Percentiles rank a stretch among this genome's conserved stretches.
phyloP scores from a whole-genome alignment of 2,113 vertebrate genomes.

The Pagrus major region DNA sequence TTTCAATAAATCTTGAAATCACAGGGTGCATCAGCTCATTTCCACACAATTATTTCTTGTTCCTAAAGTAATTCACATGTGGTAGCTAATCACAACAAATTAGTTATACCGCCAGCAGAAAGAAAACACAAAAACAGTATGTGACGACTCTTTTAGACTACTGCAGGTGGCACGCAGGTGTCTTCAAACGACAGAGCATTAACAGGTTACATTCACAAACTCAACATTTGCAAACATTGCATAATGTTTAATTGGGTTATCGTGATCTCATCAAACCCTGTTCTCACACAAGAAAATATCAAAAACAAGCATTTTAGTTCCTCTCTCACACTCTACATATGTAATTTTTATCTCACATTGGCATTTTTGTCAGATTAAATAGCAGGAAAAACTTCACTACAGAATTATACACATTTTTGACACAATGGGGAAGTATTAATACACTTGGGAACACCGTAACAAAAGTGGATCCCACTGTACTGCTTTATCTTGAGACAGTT shows the following conservation, averaged over 20 bases:
- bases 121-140: neutral
- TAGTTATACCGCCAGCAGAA: conserved; percentile 22
- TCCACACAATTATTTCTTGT: neutral
- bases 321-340: conserved; percentile 7
- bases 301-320: conserved; percentile 18
- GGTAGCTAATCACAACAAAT: conserved; percentile 21
- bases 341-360: neutral
- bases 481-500: neutral
- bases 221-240: conserved; percentile 41
- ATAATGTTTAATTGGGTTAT: conserved; percentile 15
- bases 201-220: conserved; percentile 42
- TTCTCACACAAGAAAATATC: conserved; percentile 1
- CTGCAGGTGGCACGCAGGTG: conserved; percentile 39
- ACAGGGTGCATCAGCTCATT: conserved; percentile 16
- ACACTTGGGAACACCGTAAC: conserved; percentile 3
- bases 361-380: conserved; percentile 1
- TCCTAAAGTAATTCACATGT: conserved; percentile 17
- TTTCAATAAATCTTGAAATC: conserved; percentile 36
- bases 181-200: conserved; percentile 19
- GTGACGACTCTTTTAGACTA: conserved; percentile 12
- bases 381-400: conserved; percentile 14
- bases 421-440: neutral
- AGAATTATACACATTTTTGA: conserved; percentile 30
- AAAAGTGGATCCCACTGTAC: conserved; percentile 6
- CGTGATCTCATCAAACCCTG: neutral